Evolutionary conservation across 1,140 invertebrate species (phyloP), one percentile per base, ranked within the genome.

Genomic region (Drosophila aff.): DNA sequence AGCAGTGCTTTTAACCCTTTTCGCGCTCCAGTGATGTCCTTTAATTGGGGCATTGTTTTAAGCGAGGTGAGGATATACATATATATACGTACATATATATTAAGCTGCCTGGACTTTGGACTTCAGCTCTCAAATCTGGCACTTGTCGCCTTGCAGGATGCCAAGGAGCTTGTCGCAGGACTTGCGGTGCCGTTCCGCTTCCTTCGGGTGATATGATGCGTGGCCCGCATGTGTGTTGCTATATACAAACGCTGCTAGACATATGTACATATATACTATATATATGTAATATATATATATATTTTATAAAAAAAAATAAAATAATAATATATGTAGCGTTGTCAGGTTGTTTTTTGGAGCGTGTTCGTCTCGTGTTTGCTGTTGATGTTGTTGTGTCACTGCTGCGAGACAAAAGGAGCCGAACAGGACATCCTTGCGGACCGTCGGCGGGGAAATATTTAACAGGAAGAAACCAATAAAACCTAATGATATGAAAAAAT

Each of bases 401-500:
- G 73, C 79, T 81, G 76, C 76, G 81, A 79, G 67, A 69, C 65
- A 71, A 73, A 73, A 50, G 71, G 44, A 72, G 46, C 67, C 38
- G 67, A 33, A 23, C 50, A 64, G 58, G 58, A 64, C 65, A 55
- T 33, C 69, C 49, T 61, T 28, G 23, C 10, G 47, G 36, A 49
- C 18, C 15, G 57, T 55, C 33, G 52, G 23, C 60, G 66, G 71
- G 71, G 71, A 76, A 82, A 87, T 91, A 91, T 91, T 91, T 91
- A 91, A 90, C 85, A 91, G 87, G 87, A 91, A 91, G 87, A 91
- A 91, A 91, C 87, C 87, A 91, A 91, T 91, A 91, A 91, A 91
- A 91, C 87, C 87, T 91, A 91, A 91, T 91, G 87, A 91, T 91
- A 91, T 91, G 87, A 91, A 91, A 91, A 91, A 91, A 91, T 91